Evolutionary conservation across 2,113 vertebrate species (phyloP).

Genomic region (Austrofundulus limnaeus): DNA sequence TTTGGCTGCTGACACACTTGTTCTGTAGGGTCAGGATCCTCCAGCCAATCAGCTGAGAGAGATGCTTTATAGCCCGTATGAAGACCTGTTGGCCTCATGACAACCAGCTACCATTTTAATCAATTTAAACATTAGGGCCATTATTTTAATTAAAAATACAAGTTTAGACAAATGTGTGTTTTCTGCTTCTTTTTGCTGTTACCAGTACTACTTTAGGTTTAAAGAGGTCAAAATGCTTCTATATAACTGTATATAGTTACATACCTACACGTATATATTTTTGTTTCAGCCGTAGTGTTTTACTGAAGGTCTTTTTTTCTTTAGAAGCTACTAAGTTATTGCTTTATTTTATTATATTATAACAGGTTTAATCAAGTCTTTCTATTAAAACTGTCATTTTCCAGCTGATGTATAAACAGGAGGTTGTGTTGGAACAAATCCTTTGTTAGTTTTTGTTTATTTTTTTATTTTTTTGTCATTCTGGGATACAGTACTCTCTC

Average conservation of each 20-base stretch:
- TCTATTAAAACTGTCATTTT: not conserved
- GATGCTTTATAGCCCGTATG: not conserved
- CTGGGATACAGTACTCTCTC: not conserved
- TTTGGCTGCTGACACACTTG: no score
- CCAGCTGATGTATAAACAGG: not conserved
- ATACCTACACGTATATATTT: constrained; percentile 37
- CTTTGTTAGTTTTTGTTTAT: not conserved
- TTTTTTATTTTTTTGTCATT: not conserved
- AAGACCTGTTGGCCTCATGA: not conserved
- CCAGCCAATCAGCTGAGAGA: constrained; percentile 31
- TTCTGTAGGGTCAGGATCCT: not conserved
- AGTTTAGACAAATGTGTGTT: not conserved
- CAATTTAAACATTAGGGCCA: not conserved
- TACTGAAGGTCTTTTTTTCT: constrained; percentile 25
- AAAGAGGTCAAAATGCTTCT: constrained; percentile 19
- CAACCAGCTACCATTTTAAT: not conserved
- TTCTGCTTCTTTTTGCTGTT: constrained; percentile 1
- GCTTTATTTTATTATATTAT: constrained; percentile 11
- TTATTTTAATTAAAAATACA: not conserved
- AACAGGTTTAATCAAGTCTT: constrained; percentile 13
- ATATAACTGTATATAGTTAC: constrained; percentile 53
- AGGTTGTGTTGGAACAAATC: constrained; percentile 11
- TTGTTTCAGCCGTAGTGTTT: constrained; percentile 16
- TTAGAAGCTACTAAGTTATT: constrained; percentile 55
- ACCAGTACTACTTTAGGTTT: constrained; percentile 4